Base-by-base conservation (phyloP, 2,888 invertebrate species). In the Apoda limacodes region DNA sequence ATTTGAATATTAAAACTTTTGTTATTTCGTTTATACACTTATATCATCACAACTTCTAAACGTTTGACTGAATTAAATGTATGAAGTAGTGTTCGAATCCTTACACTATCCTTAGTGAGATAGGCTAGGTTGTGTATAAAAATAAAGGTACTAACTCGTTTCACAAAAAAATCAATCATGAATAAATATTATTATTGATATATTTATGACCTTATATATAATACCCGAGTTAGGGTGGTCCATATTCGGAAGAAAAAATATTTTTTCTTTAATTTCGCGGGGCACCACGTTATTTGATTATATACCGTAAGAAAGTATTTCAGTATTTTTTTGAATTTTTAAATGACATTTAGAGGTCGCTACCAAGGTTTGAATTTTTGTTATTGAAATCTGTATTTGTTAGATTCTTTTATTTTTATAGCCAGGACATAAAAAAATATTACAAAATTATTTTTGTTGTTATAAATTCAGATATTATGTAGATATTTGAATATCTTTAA, bases 241-340 rank as follows among this genome's bases (percentile, higher is more conserved):
- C 31, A 26, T 31, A 31, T 26, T 31, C 31, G 13, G 25, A 31
- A 22, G 17, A 25, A 26, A 31, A 31, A 22, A 22, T 13, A 19
- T 26, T 25, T 25, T 30, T 31, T 26, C 22, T 26, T 31, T 31
- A 14, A 22, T 31, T 17, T 17, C 17, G 31, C 22, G 26, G 31
- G 31, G 26, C 31, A 31, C 31, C 26, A 31, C 31, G 22, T 31
- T 22, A 31, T 31, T 31, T 31, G 25, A 22, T 9, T 31, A 31
- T 26, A 26, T 31, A 31, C 26, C 20, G 15, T 31, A 26, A 31
- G 31, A 22, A 26, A 31, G 11, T 31, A 5, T 20, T 26, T 22
- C 21, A 31, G n/a, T 31, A 26, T 26, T 26, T 26, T 31, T 26
- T 31, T 31, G 4, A 26, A 26, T 30, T 31, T 31, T 31, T 31